Base-by-base conservation (phyloP, 2,797 vertebrate genomes). In the Eremophila alpestris region DNA sequence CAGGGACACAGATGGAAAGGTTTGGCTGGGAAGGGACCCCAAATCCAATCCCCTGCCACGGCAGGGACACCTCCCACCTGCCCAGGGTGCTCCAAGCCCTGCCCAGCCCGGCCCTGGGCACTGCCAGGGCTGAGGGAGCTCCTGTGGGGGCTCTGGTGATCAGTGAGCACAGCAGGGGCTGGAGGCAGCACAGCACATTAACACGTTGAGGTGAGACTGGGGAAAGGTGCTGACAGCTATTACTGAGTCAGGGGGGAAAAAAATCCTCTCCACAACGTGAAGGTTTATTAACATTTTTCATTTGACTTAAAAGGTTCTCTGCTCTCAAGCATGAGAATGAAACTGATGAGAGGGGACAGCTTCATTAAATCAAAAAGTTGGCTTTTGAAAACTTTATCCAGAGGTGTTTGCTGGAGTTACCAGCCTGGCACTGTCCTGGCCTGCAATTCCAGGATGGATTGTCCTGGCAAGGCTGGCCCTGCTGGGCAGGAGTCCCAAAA, bases 171-270 rank as follows among this genome's bases (percentile, higher is more conserved):
- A 58, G 93, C 34, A 4, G 49, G 49, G 94, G 93, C 88, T 85
- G 93, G 30, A 85, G 93, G 89, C 94, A 86, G 78, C 15, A 11
- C 65, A 7, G 65, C 34, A 5, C 15, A 36, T 58, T 51, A 49
- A 81, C 89, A 41, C 45, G 78, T 67, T 71, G 21, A 55, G 93
- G 95, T 64, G 74, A 84, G 77, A 92, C 54, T 21, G 26, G 48
- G 94, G 76, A 93, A 88, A 94, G 91, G 83, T 81, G 86, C 95
- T 94, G 93, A 80, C 89, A 95, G 78, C 83, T 87, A 24, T 75
- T 91, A 86, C 80, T 75, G 94, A 94, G 64, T 83, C 56, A 87
- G n/a, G n/a, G 81, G 60, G n/a, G 24, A 78, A 93, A 58, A 51
- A 94, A 94, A 24, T 11, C 71, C 48, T 67, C 69, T 81, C 62